Conservation (phyloP, 2,113 vertebrate species). For the Phyllostomus hastatus region DNA sequence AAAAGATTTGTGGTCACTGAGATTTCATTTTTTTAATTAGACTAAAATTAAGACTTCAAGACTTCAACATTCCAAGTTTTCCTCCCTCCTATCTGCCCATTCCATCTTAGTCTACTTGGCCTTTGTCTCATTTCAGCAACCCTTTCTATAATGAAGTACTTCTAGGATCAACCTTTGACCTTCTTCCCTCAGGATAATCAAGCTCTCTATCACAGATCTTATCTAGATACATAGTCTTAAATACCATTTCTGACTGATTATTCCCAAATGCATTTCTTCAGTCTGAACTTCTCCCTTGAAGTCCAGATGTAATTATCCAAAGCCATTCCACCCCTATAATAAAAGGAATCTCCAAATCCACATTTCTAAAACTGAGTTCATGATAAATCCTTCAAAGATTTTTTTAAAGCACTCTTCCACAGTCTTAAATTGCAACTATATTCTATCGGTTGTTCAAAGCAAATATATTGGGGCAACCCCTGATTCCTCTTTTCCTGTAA, state of each 20-base stretch:
- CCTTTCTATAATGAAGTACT: neutral
- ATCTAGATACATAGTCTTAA: neutral
- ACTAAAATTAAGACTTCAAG: conserved; percentile 14
- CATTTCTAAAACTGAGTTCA: neutral
- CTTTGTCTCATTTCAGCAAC: neutral
- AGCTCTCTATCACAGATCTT: neutral
- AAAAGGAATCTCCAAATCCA: neutral
- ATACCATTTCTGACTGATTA: neutral
- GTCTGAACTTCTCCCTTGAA: neutral
- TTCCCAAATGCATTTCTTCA: neutral
- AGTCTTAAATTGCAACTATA: neutral
- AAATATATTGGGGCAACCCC: neutral
- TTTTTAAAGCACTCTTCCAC: neutral
- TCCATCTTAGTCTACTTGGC: neutral
- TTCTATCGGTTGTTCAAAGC: neutral
- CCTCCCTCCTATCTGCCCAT: neutral
- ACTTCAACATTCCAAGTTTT: neutral
- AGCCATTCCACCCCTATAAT: neutral
- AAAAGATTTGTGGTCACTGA: neutral
- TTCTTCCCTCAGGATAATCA: neutral
- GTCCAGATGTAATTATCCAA: neutral
- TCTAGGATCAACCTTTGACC: neutral
- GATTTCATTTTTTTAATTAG: neutral
- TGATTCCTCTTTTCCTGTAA: neutral
- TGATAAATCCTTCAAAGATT: neutral